A percentile compares a stretch with the other conserved stretches of the same genome.
Conservation (phyloP, 2,797 vertebrate species). For the Vespertilio murinus region DNA sequence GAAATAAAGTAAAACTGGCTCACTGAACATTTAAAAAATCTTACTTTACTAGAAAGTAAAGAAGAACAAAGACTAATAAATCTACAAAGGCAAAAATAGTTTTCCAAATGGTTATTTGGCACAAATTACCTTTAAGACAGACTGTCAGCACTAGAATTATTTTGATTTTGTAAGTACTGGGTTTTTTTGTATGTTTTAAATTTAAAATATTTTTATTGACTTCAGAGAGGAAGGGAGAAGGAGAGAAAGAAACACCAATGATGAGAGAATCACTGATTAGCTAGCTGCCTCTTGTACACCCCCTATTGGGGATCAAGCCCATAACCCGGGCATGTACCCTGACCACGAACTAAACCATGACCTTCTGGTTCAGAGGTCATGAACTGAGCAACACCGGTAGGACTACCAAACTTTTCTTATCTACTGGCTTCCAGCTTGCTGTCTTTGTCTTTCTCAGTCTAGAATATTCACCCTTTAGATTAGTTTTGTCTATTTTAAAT, state of each 20-base stretch:
- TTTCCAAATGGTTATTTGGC: background rate
- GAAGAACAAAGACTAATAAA: background rate
- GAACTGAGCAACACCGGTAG: too few species aligned
- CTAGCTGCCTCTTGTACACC: too few species aligned
- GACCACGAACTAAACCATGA: too few species aligned
- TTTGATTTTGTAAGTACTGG: background rate
- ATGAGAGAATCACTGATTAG: too few species aligned
- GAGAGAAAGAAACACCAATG: too few species aligned
- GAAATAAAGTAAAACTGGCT: background rate
- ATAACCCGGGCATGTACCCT: too few species aligned
- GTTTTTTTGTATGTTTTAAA: background rate
- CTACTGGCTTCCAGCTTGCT: background rate
- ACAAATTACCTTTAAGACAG: background rate
- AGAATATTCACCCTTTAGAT: background rate
- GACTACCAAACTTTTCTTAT: background rate
- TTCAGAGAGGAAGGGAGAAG: too few species aligned
- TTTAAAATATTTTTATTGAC: too few species aligned
- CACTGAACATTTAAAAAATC: background rate
- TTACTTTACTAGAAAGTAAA: background rate
- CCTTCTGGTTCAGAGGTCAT: too few species aligned
- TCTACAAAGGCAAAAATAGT: background rate
- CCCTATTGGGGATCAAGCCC: too few species aligned
- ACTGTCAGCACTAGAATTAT: background rate
- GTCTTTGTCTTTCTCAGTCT: background rate
- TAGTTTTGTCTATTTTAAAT: background rate